These are phyloP conservation scores for Smittia sp. DNA, from an alignment of 2,888 invertebrate genomes.

Conservation along the genomic window DNA sequence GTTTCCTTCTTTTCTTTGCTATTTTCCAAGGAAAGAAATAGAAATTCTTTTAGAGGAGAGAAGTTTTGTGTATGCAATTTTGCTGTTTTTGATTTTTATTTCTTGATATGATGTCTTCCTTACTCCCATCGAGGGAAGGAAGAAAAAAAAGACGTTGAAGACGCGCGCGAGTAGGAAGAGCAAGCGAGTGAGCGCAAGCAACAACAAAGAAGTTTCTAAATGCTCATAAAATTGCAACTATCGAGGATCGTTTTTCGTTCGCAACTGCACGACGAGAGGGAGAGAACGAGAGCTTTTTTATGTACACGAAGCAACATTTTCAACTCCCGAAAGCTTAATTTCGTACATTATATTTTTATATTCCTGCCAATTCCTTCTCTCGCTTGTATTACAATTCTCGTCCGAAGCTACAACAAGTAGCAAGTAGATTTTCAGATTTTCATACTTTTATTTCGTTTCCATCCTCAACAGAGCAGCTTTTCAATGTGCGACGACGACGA, in stretches of 20 bases:
- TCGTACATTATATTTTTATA: constrained; percentile 19
- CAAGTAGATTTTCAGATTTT: neutral
- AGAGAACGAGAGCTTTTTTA: constrained; percentile 15
- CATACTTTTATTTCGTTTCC: neutral
- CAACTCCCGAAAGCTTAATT: constrained; percentile 37
- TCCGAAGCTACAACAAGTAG: constrained; percentile 8
- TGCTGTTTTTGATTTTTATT: neutral
- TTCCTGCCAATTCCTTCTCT: constrained; percentile 1
- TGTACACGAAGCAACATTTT: constrained; percentile 31
- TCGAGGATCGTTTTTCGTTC: constrained; percentile 10
- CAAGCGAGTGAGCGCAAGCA: neutral
- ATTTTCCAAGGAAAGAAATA: neutral
- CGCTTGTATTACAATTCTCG: neutral
- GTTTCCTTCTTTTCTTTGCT: constrained; percentile 16
- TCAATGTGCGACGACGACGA: neutral
- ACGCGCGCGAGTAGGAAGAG: neutral
- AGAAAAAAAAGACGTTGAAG: neutral
- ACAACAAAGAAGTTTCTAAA: constrained; percentile 16
- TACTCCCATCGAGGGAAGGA: too few relatives aligned
- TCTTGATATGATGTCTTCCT: neutral
- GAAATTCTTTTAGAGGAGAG: neutral
- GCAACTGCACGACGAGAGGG: neutral
- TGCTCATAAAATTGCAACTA: constrained; percentile 32
- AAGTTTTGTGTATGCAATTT: neutral
- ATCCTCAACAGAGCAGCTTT: neutral